Percentiles rank a stretch among this genome's conserved stretches.
Conservation (phyloP, 2,113 vertebrate species). For the Ahaetulla prasina region DNA sequence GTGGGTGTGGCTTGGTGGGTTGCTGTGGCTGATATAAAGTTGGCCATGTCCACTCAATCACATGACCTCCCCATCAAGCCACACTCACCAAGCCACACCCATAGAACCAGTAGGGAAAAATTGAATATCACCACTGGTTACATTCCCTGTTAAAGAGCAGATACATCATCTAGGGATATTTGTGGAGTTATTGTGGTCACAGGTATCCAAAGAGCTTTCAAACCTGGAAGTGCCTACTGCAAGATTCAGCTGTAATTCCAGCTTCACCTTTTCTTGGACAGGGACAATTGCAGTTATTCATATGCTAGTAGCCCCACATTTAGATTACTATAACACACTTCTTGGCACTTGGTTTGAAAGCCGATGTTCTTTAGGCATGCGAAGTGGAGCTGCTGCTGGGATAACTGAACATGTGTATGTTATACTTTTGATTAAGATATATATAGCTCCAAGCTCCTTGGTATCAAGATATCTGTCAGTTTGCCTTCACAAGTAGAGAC, state of each 20-base stretch:
- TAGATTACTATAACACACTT: background rate
- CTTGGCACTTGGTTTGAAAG: background rate
- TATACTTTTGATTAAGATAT: background rate
- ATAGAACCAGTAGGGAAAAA: no score
- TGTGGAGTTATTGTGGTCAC: background rate
- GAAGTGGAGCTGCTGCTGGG: background rate
- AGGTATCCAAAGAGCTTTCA: background rate
- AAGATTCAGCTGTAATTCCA: background rate
- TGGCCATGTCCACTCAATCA: no score
- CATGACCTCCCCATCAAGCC: no score
- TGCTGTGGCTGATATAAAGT: no score
- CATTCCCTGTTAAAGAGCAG: background rate
- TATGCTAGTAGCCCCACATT: background rate
- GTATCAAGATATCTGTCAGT: background rate
- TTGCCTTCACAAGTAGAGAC: background rate
- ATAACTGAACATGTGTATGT: background rate
- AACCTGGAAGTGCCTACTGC: background rate
- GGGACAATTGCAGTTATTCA: background rate
- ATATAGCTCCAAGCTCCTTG: background rate
- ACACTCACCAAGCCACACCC: no score
- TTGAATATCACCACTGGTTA: background rate
- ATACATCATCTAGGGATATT: background rate
- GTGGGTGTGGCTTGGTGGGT: no score
- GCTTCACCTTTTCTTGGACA: background rate
- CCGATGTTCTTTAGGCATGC: background rate